These are phyloP conservation scores for Fulmarus glacialis DNA, from an alignment of 2,113 vertebrate species.

Conservation along the genomic window DNA sequence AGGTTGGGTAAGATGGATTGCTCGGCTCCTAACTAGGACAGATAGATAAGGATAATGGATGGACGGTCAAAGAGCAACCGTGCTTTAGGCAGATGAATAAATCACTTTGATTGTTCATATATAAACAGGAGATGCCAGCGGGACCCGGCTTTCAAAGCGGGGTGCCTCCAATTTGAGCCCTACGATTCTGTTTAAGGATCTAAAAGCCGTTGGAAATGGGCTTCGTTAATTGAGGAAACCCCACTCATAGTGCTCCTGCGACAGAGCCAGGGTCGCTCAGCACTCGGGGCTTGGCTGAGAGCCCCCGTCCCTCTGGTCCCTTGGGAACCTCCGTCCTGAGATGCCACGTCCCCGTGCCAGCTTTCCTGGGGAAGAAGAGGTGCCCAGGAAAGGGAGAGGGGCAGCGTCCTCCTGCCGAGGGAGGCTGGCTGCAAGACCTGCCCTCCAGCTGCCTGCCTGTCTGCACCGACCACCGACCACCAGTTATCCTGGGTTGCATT, in stretches of 20 bases:
- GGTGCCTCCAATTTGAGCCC: neutral
- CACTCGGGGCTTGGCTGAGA: neutral
- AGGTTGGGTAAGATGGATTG: slow-evolving; percentile 37
- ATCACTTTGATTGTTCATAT: slow-evolving; percentile 7
- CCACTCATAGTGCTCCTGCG: fast-evolving
- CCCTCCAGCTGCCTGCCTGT: neutral
- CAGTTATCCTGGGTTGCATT: neutral
- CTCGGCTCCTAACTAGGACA: neutral
- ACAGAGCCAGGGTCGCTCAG: neutral
- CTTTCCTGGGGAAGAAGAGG: neutral
- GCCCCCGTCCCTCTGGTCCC: neutral
- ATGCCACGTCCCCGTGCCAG: neutral
- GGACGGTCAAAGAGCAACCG: neutral
- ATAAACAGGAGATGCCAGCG: neutral
- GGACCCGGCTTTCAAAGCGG: neutral
- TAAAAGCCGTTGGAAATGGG: neutral
- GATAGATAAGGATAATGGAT: slow-evolving; percentile 63
- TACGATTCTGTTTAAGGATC: neutral
- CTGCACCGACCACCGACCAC: neutral
- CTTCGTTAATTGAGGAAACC: neutral
- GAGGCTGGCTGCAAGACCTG: neutral
- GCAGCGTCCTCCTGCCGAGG: neutral
- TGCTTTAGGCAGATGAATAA: slow-evolving; percentile 37
- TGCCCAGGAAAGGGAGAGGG: neutral
- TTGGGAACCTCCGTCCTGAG: neutral